Evolutionary conservation across 1,140 invertebrate genomes (phyloP).

Genomic region (Lerema accius): DNA sequence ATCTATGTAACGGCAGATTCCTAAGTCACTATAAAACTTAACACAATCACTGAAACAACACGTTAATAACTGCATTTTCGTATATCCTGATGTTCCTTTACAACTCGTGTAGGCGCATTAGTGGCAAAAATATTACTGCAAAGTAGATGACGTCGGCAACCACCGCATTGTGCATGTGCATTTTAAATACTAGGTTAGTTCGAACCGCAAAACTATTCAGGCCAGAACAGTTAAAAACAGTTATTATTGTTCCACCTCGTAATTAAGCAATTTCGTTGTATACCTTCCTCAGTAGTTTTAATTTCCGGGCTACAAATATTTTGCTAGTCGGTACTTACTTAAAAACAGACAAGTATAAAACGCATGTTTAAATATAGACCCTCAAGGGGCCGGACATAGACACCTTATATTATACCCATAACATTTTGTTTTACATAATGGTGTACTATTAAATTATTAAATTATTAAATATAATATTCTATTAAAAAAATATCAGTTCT

Average conservation of each 20-base stretch:
- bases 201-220: constrained; percentile 69
- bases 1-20: constrained; percentile 35
- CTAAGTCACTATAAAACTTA: constrained; percentile 38
- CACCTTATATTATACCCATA: no score
- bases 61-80: constrained; percentile 68
- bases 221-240: constrained; percentile 53
- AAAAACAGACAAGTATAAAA: no score
- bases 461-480: no score
- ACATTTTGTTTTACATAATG: no score
- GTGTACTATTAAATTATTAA: no score
- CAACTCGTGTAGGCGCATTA: constrained; percentile 74
- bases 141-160: constrained; percentile 78
- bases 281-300: constrained; percentile 25
- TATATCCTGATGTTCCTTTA: constrained; percentile 64
- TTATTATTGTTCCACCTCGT: constrained; percentile 51
- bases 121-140: constrained; percentile 80
- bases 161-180: constrained; percentile 77
- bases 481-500: no score
- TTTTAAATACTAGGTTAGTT: constrained; percentile 75
- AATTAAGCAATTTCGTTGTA: constrained; percentile 45
- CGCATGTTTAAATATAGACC: no score
- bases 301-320: no score
- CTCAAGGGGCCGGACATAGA: no score
- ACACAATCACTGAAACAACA: constrained; percentile 49
- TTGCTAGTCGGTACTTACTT: no score